Conservation (phyloP, 2,797 vertebrate genomes). For the Protosalanx chinensis region DNA sequence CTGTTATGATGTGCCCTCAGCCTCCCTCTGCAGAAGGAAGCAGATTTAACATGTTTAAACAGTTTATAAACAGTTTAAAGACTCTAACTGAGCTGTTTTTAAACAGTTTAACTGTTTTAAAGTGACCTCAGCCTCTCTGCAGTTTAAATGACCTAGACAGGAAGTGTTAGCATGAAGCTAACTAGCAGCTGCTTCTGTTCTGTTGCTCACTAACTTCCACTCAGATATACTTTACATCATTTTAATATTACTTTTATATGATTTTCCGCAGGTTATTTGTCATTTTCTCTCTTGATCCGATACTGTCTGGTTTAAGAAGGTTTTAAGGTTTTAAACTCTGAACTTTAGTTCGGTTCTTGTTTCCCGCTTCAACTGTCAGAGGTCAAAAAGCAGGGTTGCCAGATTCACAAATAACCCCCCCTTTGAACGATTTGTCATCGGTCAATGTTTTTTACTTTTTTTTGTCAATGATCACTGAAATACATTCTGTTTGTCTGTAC, state of each 20-base stretch:
- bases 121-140: no score
- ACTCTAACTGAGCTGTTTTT: no score
- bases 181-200: no score
- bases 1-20: no score
- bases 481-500: no score
- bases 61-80: no score
- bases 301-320: not conserved
- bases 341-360: conserved; percentile 36
- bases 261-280: no score
- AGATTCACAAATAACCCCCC: not conserved
- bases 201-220: not conserved
- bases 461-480: no score
- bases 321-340: no score
- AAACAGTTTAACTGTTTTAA: no score
- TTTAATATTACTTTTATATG: not conserved
- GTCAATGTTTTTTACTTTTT: not conserved
- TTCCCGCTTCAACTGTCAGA: conserved; percentile 47
- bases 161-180: not conserved
- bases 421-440: not conserved
- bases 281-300: not conserved
- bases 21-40: no score
- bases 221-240: not conserved
- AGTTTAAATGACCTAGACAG: conserved; percentile 7
- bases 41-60: no score
- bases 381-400: not conserved